phyloP scores from a whole-genome alignment of 2,888 invertebrate genomes.

The Teleogryllus oceanicus region DNA sequence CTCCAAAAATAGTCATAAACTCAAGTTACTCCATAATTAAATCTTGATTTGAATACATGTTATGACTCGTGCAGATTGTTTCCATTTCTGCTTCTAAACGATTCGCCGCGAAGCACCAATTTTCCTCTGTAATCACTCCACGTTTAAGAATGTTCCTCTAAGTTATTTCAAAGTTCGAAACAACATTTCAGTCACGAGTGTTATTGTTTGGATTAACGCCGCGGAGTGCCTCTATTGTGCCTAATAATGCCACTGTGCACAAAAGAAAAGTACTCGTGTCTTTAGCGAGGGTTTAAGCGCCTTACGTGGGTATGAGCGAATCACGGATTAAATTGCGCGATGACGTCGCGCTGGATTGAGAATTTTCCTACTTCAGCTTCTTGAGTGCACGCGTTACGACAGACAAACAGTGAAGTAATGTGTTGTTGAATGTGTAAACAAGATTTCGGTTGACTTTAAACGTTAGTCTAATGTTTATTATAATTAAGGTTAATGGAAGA shows the following conservation, averaged over 20 bases:
- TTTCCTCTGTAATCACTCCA: background rate
- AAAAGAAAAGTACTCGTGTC: background rate
- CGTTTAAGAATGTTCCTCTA: background rate
- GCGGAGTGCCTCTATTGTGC: background rate
- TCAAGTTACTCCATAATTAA: background rate
- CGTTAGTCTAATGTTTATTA: constrained; percentile 9
- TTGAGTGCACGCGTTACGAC: background rate
- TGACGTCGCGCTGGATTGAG: background rate
- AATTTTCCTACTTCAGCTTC: background rate
- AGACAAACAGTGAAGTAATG: background rate
- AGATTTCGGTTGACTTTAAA: background rate
- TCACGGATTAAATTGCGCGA: background rate
- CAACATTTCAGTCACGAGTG: background rate
- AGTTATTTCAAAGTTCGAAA: background rate
- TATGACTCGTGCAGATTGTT: background rate
- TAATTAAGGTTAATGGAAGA: constrained; percentile 9
- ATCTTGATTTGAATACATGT: constrained; percentile 18
- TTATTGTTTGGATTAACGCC: constrained; percentile 1
- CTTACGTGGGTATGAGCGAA: background rate
- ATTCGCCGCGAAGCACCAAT: background rate
- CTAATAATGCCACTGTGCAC: background rate
- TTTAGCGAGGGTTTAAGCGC: background rate
- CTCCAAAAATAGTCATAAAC: background rate
- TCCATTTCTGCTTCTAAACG: background rate
- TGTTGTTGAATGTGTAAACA: constrained; percentile 18